Conservation (phyloP, 1,140 invertebrate species). For the Magallana gigas region DNA sequence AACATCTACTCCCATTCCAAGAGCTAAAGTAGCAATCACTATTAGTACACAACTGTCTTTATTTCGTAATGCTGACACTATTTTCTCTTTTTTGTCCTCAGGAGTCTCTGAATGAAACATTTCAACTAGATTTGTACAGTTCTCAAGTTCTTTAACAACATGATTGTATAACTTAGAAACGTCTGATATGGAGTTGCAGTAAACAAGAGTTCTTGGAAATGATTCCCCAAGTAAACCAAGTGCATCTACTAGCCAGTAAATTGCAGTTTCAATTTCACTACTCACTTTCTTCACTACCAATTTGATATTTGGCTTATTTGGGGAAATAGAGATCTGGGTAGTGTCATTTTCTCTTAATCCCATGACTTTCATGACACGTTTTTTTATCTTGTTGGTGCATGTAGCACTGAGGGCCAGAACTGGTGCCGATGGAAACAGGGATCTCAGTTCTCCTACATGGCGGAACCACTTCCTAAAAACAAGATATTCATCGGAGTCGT, state of each 20-base stretch:
- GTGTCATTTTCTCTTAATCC: neutral
- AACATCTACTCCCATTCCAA: constrained; percentile 33
- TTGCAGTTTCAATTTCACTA: constrained; percentile 13
- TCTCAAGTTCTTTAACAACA: neutral
- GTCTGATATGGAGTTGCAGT: constrained; percentile 28
- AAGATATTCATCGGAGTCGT: too few relatives aligned
- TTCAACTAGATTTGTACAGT: constrained; percentile 2
- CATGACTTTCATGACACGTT: neutral
- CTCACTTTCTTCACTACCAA: constrained; percentile 35
- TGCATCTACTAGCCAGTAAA: constrained; percentile 38
- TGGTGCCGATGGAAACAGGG: constrained; percentile 15
- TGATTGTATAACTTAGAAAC: constrained; percentile 44
- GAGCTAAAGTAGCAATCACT: constrained; percentile 35
- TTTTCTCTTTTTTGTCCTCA: constrained; percentile 20
- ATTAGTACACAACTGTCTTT: neutral
- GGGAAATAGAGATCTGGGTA: neutral
- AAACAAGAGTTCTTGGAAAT: constrained; percentile 46
- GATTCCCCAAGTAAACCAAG: neutral
- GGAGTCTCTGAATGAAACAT: constrained; percentile 53
- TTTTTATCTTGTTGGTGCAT: constrained; percentile 34
- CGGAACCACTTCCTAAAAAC: constrained; percentile 27
- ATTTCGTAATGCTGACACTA: neutral
- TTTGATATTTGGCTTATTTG: constrained; percentile 43
- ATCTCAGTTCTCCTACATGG: constrained; percentile 29
- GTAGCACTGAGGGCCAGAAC: constrained; percentile 37